Evolutionary conservation across 1,140 invertebrate species (phyloP).

Genomic region (Drosophila sp.): DNA sequence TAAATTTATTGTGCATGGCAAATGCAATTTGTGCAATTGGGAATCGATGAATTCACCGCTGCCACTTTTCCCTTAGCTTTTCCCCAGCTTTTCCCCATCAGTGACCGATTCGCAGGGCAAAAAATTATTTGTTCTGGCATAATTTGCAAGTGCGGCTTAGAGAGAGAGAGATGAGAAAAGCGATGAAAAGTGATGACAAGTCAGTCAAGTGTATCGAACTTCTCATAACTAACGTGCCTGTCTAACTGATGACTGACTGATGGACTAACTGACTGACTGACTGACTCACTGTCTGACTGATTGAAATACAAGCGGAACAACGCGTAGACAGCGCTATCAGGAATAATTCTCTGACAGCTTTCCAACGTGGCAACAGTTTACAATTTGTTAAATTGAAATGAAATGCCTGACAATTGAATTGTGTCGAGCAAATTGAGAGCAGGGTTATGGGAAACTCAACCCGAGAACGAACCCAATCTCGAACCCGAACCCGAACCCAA

Average conservation of each 20-base stretch:
- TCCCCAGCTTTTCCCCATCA: neutral
- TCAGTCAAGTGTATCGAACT: conserved; percentile 40
- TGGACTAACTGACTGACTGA: conserved; percentile 12
- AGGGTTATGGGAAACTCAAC: conserved; percentile 21
- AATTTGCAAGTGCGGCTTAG: conserved; percentile 30
- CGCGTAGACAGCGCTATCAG: too few species aligned
- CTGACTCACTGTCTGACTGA: conserved; percentile 11
- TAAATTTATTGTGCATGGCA: conserved; percentile 23
- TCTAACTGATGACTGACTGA: conserved; percentile 16
- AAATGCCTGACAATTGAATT: conserved; percentile 81
- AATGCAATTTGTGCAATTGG: conserved; percentile 43
- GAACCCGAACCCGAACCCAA: neutral
- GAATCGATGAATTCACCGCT: neutral
- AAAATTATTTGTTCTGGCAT: conserved; percentile 34
- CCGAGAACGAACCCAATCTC: neutral
- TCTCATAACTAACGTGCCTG: conserved; percentile 22
- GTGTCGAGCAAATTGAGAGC: conserved; percentile 62
- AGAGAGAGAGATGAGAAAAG: conserved; percentile 1
- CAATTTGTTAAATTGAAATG: conserved; percentile 81
- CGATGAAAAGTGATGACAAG: conserved; percentile 20
- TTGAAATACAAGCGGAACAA: conserved; percentile 47
- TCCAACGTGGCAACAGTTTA: conserved; percentile 56
- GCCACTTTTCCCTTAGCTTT: neutral
- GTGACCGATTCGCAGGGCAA: conserved; percentile 1
- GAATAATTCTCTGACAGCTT: conserved; percentile 11